Evolutionary conservation across 2,797 vertebrate genomes (phyloP).

Genomic region (Scomberomorus guttatus): DNA sequence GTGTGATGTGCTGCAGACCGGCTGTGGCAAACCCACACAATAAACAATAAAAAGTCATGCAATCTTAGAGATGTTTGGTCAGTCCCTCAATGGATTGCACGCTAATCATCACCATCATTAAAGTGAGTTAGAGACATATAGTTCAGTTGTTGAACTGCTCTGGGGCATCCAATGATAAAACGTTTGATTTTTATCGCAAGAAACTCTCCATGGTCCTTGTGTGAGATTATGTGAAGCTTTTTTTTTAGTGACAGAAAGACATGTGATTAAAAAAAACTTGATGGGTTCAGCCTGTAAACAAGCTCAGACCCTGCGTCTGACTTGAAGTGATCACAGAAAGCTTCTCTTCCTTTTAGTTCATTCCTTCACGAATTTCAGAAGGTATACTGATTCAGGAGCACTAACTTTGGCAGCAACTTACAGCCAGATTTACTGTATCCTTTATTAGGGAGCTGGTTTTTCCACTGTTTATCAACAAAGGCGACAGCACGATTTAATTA

Average conservation of each 20-base stretch:
- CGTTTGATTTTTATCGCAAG: neutral
- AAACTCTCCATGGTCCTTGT: neutral
- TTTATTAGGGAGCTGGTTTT: conserved; percentile 36
- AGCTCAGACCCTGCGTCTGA: neutral
- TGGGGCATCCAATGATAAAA: conserved; percentile 18
- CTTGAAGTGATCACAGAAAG: conserved; percentile 16
- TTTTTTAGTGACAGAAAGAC: conserved; percentile 21
- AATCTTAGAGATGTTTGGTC: conserved; percentile 1
- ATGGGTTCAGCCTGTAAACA: conserved; percentile 8
- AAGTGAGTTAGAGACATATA: neutral
- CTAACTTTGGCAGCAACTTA: conserved; percentile 13
- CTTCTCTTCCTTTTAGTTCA: conserved; percentile 16
- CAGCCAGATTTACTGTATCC: conserved; percentile 28
- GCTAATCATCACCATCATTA: conserved; percentile 13
- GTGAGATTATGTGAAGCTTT: conserved; percentile 1
- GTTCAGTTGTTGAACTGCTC: conserved; percentile 2
- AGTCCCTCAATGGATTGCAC: neutral
- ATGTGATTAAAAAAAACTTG: conserved; percentile 10
- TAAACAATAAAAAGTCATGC: conserved; percentile 3
- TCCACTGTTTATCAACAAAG: conserved; percentile 28
- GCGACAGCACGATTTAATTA: conserved; percentile 32
- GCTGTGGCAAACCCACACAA: neutral
- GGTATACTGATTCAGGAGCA: neutral
- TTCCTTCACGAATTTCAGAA: conserved; percentile 26
- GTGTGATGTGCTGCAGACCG: too few relatives aligned